phyloP scores from a whole-genome alignment of 2,888 invertebrate species.

The Hecatera dysodea region DNA sequence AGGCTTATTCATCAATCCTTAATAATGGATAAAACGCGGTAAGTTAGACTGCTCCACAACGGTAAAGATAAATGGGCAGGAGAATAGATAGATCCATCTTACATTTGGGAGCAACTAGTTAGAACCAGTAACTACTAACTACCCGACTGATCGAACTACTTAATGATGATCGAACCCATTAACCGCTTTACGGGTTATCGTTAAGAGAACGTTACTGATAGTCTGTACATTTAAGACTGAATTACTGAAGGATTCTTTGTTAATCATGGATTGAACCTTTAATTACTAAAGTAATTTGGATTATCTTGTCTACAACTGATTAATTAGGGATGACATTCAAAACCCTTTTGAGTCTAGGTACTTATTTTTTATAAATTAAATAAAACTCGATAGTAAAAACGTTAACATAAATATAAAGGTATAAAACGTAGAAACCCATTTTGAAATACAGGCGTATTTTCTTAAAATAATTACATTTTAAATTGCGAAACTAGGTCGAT shows the following conservation, averaged over 20 bases:
- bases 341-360: background rate
- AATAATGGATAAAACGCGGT: constrained; percentile 17
- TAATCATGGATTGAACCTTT: constrained; percentile 38
- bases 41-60: constrained; percentile 30
- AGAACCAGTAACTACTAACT: constrained; percentile 52
- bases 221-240: constrained; percentile 60
- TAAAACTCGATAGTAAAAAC: background rate
- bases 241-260: constrained; percentile 52
- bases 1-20: constrained; percentile 6
- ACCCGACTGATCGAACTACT: constrained; percentile 62
- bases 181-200: constrained; percentile 60
- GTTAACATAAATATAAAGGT: background rate
- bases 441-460: background rate
- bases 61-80: constrained; percentile 51
- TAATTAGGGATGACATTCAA: constrained; percentile 31
- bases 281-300: constrained; percentile 48
- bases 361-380: background rate
- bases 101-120: constrained; percentile 58
- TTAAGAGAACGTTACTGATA: constrained; percentile 66
- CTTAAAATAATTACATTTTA: constrained; percentile 6
- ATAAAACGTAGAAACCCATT: background rate
- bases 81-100: constrained; percentile 56
- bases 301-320: constrained; percentile 45
- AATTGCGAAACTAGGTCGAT: constrained; percentile 5
- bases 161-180: constrained; percentile 68